These are phyloP conservation scores for Oceanodroma leucorhoa DNA, from an alignment of 2,797 vertebrate genomes.

Conservation along the genomic window DNA sequence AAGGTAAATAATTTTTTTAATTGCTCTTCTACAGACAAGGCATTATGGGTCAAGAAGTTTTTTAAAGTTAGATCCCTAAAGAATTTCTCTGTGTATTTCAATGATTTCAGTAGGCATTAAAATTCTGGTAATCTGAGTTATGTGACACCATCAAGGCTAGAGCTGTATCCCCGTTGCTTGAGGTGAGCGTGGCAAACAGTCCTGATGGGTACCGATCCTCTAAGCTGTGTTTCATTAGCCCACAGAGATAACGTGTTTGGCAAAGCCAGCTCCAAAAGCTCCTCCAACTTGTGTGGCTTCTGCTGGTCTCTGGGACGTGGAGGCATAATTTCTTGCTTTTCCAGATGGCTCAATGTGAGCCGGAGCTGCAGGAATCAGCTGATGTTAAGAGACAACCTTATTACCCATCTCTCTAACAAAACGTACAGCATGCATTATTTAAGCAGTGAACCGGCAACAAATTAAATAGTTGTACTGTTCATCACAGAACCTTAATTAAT, in stretches of 20 bases:
- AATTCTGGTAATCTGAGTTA: not conserved
- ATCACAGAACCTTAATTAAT: slow-evolving; percentile 27
- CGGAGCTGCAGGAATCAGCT: not conserved
- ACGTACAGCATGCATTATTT: not conserved
- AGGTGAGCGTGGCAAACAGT: not conserved
- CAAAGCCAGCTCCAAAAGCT: not conserved
- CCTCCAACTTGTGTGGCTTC: not conserved
- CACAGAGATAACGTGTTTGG: not conserved
- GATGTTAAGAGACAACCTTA: not conserved
- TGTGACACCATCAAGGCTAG: not conserved
- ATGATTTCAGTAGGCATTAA: not conserved
- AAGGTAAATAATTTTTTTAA: not conserved
- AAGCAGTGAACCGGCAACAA: not conserved
- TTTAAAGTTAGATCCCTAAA: not conserved
- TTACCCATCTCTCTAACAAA: not conserved
- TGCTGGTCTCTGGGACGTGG: not conserved
- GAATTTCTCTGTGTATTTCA: not conserved
- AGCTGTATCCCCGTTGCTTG: not conserved
- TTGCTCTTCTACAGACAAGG: not conserved
- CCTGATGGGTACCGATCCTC: rapidly evolving
- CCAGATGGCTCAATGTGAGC: not conserved
- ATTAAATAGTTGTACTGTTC: not conserved
- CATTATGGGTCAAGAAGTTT: not conserved
- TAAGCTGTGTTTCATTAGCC: not conserved
- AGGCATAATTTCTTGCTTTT: not conserved